These are phyloP conservation scores for Danaus plexippus DNA, from an alignment of 1,140 invertebrate species.

Conservation along the genomic window DNA sequence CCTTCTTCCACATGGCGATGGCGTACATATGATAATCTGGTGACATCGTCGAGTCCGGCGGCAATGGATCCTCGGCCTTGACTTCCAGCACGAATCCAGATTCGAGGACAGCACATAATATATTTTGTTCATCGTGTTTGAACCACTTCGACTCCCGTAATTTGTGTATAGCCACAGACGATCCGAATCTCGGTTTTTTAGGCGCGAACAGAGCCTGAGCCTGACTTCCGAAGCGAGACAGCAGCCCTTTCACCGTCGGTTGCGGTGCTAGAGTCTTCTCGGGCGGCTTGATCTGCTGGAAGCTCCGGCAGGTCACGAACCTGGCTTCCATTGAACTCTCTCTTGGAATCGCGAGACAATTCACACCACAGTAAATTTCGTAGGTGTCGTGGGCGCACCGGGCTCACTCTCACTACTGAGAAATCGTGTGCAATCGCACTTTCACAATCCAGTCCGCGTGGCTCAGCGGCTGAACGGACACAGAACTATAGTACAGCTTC, in stretches of 20 bases:
- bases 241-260: conserved; percentile 63
- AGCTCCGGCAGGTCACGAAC: conserved; percentile 70
- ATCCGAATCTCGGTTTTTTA: conserved; percentile 72
- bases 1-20: conserved; percentile 76
- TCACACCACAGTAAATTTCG: conserved; percentile 31
- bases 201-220: conserved; percentile 69
- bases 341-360: conserved; percentile 47
- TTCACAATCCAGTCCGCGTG: conserved; percentile 65
- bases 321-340: conserved; percentile 72
- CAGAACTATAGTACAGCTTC: conserved; percentile 43
- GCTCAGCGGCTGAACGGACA: conserved; percentile 27
- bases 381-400: conserved; percentile 21
- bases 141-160: conserved; percentile 80
- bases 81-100: conserved; percentile 78
- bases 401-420: conserved; percentile 59
- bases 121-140: conserved; percentile 75
- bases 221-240: conserved; percentile 70
- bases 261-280: conserved; percentile 65
- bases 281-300: conserved; percentile 69
- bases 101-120: conserved; percentile 78
- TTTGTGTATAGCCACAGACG: conserved; percentile 77
- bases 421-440: conserved; percentile 57
- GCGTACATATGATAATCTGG: conserved; percentile 73
- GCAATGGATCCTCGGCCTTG: conserved; percentile 65
- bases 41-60: conserved; percentile 52